Conservation (phyloP, 2,113 vertebrate species). For the Actinemys pallida region DNA sequence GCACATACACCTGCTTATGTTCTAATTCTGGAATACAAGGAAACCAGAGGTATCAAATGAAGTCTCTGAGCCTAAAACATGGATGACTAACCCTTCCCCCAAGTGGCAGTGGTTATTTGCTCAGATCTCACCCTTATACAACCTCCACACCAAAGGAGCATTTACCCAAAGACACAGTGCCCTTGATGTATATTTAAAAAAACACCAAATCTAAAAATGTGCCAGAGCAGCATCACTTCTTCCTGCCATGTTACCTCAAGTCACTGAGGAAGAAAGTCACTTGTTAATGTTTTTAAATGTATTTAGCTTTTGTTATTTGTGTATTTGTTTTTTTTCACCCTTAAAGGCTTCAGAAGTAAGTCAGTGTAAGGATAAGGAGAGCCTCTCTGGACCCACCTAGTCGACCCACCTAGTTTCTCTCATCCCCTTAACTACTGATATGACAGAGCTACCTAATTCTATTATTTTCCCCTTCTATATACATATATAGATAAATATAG, state of each 20-base stretch:
- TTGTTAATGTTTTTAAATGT: not conserved
- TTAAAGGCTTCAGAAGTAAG: not conserved
- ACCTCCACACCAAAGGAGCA: rapidly evolving
- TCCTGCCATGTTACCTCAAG: not conserved
- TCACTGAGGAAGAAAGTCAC: not conserved
- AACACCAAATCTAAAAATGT: not conserved
- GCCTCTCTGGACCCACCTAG: not conserved
- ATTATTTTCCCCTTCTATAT: not conserved
- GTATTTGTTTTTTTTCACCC: not conserved
- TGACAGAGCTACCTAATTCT: not conserved
- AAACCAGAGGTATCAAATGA: not conserved
- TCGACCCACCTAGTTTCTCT: not conserved
- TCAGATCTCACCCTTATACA: not conserved
- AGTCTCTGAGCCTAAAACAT: not conserved
- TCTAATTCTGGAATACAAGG: no score
- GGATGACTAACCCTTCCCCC: not conserved
- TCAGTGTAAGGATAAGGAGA: not conserved
- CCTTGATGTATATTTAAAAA: not conserved
- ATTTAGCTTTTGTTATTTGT: not conserved
- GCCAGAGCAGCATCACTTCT: not conserved
- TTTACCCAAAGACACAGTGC: not conserved
- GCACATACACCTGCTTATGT: not conserved
- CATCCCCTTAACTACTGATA: not conserved
- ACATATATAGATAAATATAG: not conserved
- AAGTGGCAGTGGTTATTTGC: not conserved